These are phyloP conservation scores for Umimayanthus chanpuru DNA, from an alignment of 92 coral and sea anemone genomes.

Conservation along the genomic window DNA sequence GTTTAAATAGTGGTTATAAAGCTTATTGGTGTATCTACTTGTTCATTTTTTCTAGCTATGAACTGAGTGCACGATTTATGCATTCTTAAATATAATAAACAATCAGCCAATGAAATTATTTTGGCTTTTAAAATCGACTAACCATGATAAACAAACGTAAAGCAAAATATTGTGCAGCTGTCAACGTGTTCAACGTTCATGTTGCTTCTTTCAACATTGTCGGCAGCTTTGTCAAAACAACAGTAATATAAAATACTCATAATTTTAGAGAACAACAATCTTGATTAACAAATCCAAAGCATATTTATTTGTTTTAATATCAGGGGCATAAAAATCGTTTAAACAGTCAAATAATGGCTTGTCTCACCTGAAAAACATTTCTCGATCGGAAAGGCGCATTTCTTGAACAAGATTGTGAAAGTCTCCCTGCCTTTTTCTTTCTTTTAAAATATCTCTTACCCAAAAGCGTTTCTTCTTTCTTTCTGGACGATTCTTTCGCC, in stretches of 20 bases:
- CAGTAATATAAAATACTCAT: slow-evolving; percentile 5
- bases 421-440: slow-evolving; percentile 32
- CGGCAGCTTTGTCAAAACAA: slow-evolving; percentile 18
- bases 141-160: no score
- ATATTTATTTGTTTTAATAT: no score
- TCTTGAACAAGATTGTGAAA: slow-evolving; percentile 33
- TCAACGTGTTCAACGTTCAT: neutral
- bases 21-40: slow-evolving; percentile 13
- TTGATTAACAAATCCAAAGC: slow-evolving; percentile 4
- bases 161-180: neutral
- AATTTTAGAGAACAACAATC: slow-evolving; percentile 20
- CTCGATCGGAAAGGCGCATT: slow-evolving; percentile 20
- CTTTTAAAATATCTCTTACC: slow-evolving; percentile 37
- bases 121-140: no score
- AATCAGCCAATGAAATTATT: no score
- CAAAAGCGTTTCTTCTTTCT: slow-evolving; percentile 18
- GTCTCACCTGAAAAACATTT: slow-evolving; percentile 19
- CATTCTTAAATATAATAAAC: no score
- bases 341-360: slow-evolving; percentile 20
- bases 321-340: slow-evolving; percentile 18
- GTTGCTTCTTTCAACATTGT: slow-evolving; percentile 16
- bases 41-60: slow-evolving; percentile 13
- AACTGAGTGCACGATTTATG: neutral
- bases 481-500: slow-evolving; percentile 17
- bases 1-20: slow-evolving; percentile 4